A percentile compares a stretch with the other conserved stretches of the same genome.
These are phyloP conservation scores for Melolontha melolontha DNA, from an alignment of 2,888 invertebrate genomes.

Conservation along the genomic window DNA sequence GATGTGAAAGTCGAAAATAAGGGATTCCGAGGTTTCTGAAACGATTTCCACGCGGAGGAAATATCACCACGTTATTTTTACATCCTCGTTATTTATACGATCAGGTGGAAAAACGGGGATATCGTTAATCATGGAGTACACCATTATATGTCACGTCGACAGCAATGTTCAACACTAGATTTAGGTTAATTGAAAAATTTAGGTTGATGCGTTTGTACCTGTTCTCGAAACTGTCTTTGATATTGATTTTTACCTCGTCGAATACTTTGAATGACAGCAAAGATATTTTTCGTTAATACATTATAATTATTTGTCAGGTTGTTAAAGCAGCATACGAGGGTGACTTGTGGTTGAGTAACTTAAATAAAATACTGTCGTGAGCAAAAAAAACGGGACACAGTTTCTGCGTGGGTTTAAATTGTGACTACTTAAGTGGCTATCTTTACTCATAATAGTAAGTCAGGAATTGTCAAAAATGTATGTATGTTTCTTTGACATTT, in stretches of 20 bases:
- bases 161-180: constrained; percentile 26
- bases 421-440: too few species aligned
- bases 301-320: too few species aligned
- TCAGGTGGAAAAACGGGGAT: constrained; percentile 8
- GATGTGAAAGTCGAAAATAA: not conserved
- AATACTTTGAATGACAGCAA: not conserved
- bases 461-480: too few species aligned
- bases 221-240: constrained; percentile 16
- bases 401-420: too few species aligned
- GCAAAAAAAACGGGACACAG: too few species aligned
- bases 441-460: too few species aligned
- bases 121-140: constrained; percentile 28
- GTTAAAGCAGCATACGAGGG: too few species aligned
- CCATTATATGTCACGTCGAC: constrained; percentile 33
- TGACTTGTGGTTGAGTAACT: too few species aligned
- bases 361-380: too few species aligned
- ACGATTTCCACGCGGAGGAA: constrained; percentile 9
- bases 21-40: too few species aligned
- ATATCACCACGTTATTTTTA: constrained; percentile 24
- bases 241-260: constrained; percentile 13
- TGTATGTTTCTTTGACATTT: too few species aligned
- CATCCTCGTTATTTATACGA: constrained; percentile 24
- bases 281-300: not conserved
- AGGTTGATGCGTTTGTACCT: constrained; percentile 33
- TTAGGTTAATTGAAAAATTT: constrained; percentile 34